phyloP scores from a whole-genome alignment of 2,888 invertebrate genomes.

The Craniophora ligustri region DNA sequence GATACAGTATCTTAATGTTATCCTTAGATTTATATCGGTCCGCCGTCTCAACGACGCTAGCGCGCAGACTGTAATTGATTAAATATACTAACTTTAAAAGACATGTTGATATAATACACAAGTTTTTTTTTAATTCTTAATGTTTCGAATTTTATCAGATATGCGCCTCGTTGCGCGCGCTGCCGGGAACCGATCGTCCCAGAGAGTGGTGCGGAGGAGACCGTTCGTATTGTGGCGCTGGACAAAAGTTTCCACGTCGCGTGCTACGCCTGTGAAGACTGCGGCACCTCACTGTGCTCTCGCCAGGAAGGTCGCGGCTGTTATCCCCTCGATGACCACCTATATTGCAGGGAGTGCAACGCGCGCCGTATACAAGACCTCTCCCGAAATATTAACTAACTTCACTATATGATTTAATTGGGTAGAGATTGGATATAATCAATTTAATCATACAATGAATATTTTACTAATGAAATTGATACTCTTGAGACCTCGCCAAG shows the following conservation, averaged over 20 bases:
- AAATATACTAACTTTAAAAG: too few species aligned
- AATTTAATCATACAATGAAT: too few species aligned
- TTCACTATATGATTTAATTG: background rate
- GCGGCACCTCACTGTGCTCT: conserved; percentile 95
- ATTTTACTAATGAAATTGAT: too few species aligned
- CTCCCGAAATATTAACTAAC: conserved; percentile 89
- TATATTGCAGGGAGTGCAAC: conserved; percentile 98
- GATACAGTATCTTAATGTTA: too few species aligned
- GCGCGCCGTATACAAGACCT: conserved; percentile 97
- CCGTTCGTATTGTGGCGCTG: conserved; percentile 98
- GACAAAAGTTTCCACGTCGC: conserved; percentile 98
- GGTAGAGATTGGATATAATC: too few species aligned
- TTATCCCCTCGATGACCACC: conserved; percentile 98
- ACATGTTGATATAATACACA: too few species aligned
- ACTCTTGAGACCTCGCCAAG: too few species aligned
- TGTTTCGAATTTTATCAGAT: conserved; percentile 82
- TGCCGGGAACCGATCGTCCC: conserved; percentile 99
- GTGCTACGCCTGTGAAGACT: conserved; percentile 99
- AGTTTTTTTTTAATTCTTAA: too few species aligned
- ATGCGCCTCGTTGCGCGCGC: conserved; percentile 98
- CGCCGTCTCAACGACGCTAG: too few species aligned
- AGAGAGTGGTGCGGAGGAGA: conserved; percentile 98
- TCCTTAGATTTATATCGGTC: too few species aligned
- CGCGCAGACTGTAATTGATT: too few species aligned
- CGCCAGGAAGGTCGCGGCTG: conserved; percentile 98